phyloP scores from a whole-genome alignment of 2,797 vertebrate species.

The Oceanodroma leucorhoa region DNA sequence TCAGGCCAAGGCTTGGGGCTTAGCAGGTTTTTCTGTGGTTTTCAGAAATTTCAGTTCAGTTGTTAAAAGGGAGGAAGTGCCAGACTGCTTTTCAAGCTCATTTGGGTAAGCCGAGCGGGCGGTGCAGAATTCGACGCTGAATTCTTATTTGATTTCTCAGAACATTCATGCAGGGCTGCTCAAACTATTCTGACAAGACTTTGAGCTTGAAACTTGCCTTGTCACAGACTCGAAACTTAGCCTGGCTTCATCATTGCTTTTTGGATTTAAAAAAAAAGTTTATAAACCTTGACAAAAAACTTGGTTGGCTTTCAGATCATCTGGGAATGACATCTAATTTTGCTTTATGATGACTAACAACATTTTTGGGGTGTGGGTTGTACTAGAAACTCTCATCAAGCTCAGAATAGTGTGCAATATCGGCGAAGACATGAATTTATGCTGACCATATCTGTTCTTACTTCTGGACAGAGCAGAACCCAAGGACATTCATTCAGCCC shows the following conservation, averaged over 20 bases:
- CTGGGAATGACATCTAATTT: neutral
- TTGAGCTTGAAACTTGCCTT: neutral
- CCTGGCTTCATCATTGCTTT: neutral
- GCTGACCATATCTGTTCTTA: neutral
- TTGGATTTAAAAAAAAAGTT: neutral
- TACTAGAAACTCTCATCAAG: neutral
- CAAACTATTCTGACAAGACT: conserved; percentile 1
- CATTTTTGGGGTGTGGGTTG: neutral
- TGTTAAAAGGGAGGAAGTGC: conserved; percentile 45
- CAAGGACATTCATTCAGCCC: neutral
- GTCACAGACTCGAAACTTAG: neutral
- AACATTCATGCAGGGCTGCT: conserved; percentile 32
- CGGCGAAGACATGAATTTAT: neutral
- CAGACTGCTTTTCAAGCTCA: conserved; percentile 53
- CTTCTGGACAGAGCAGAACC: neutral
- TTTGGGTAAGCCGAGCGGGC: conserved; percentile 9
- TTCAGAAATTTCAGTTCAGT: conserved; percentile 31
- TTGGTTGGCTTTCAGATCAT: neutral
- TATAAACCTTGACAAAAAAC: neutral
- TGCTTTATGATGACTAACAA: neutral
- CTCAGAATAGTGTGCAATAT: neutral
- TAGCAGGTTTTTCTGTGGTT: neutral
- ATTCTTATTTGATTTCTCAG: conserved; percentile 44
- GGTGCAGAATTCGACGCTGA: conserved; percentile 1
- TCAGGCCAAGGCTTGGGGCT: neutral